A percentile compares a stretch with the other conserved stretches of the same genome.
Conservation (phyloP, 2,113 vertebrate species). For the Taurulus bubalis region DNA sequence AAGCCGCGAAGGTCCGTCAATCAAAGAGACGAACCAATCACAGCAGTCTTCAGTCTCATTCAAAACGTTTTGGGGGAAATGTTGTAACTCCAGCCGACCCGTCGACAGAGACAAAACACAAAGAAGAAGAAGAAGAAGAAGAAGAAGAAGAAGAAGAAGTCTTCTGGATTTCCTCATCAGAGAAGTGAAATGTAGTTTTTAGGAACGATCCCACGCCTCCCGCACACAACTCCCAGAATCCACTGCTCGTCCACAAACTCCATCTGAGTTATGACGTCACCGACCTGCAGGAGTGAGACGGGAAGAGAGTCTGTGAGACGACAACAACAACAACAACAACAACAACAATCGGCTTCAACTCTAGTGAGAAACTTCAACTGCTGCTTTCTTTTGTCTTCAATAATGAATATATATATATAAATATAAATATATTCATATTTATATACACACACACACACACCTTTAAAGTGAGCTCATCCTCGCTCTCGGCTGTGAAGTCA, state of each 20-base stretch:
- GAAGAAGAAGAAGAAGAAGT: neutral
- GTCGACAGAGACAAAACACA: neutral
- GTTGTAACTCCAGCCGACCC: no score
- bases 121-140: neutral
- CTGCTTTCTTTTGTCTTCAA: no score
- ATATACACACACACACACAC: slow-evolving; percentile 80
- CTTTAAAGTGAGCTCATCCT: slow-evolving; percentile 93
- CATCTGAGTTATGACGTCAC: slow-evolving; percentile 74
- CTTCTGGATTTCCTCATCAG: slow-evolving; percentile 13
- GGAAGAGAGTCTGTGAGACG: no score
- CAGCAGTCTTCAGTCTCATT: no score
- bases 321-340: no score
- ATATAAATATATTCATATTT: no score
- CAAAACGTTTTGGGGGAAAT: no score
- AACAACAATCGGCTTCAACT: no score
- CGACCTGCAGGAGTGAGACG: slow-evolving; percentile 62
- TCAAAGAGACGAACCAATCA: neutral
- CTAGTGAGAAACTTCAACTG: no score
- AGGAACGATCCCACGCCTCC: slow-evolving; percentile 78
- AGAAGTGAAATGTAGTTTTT: slow-evolving; percentile 79
- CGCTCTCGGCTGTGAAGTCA: slow-evolving; percentile 90
- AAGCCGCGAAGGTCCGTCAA: neutral
- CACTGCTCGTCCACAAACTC: slow-evolving; percentile 79
- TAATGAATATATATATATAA: no score
- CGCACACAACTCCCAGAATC: slow-evolving; percentile 73